These are phyloP conservation scores for Gobionotothen gibberifrons DNA, from an alignment of 2,797 vertebrate species.

Conservation along the genomic window DNA sequence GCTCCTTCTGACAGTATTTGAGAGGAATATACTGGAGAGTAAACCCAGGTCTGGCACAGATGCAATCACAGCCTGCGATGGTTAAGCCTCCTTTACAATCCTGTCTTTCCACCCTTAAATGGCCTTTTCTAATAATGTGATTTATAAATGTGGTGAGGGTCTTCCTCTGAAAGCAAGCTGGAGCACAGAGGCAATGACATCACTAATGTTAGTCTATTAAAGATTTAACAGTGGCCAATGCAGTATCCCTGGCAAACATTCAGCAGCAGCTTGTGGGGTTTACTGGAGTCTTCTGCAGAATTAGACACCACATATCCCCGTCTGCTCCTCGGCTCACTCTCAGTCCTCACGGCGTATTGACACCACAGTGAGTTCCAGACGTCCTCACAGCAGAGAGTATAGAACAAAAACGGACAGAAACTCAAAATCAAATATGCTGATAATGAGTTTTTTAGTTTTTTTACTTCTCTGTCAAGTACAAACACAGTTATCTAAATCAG, in stretches of 20 bases:
- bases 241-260: conserved; percentile 57
- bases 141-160: conserved; percentile 17
- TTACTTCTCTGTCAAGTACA: background rate
- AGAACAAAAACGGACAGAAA: conserved; percentile 9
- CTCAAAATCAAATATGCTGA: background rate
- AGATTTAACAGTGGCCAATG: conserved; percentile 59
- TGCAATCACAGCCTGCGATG: conserved; percentile 41
- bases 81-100: conserved; percentile 38
- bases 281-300: conserved; percentile 54
- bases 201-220: conserved; percentile 56
- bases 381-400: conserved; percentile 13
- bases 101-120: conserved; percentile 4
- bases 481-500: conserved; percentile 13
- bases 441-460: conserved; percentile 2
- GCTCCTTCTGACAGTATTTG: conserved; percentile 37
- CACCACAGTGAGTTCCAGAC: conserved; percentile 17
- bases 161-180: conserved; percentile 35
- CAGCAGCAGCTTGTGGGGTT: conserved; percentile 69
- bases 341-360: conserved; percentile 18
- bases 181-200: conserved; percentile 48
- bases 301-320: conserved; percentile 59
- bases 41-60: conserved; percentile 40
- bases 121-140: conserved; percentile 14
- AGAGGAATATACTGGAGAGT: conserved; percentile 39
- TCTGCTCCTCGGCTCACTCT: conserved; percentile 38